Conservation (phyloP, 2,113 vertebrate genomes). For the Athene cunicularia region DNA sequence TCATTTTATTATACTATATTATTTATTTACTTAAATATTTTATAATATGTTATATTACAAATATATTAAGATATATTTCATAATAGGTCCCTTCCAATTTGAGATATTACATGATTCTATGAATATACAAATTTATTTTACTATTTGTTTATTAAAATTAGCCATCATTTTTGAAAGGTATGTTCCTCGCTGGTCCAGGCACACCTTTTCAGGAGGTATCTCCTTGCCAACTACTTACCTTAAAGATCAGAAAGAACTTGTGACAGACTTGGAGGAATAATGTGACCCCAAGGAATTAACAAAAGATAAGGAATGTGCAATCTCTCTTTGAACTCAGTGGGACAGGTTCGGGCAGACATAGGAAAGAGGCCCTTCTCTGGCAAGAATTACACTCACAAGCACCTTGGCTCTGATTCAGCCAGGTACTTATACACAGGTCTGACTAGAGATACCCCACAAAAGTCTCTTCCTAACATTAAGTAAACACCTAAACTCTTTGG, state of each 20-base stretch:
- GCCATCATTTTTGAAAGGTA: not conserved
- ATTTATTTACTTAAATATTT: not conserved
- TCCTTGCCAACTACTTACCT: not conserved
- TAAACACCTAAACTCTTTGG: not conserved
- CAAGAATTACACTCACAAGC: not conserved
- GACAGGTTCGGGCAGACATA: not conserved
- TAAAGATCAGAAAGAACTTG: not conserved
- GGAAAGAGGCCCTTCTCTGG: not conserved
- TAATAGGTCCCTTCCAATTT: not conserved
- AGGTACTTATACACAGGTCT: not conserved
- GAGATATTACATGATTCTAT: not conserved
- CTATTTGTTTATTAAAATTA: not conserved
- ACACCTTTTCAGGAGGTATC: not conserved
- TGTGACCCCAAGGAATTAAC: not conserved
- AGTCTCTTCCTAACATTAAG: not conserved
- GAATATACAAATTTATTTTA: not conserved
- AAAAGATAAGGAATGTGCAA: not conserved
- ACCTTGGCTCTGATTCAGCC: not conserved
- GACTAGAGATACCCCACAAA: not conserved
- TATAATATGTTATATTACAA: not conserved
- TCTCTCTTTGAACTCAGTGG: not conserved
- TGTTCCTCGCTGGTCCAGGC: not conserved
- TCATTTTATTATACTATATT: not conserved
- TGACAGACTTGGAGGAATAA: not conserved
- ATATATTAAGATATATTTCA: not conserved